A percentile compares a stretch with the other conserved stretches of the same genome.
phyloP scores from a whole-genome alignment of 1,140 invertebrate genomes.

The Rhopalosiphum padi region DNA sequence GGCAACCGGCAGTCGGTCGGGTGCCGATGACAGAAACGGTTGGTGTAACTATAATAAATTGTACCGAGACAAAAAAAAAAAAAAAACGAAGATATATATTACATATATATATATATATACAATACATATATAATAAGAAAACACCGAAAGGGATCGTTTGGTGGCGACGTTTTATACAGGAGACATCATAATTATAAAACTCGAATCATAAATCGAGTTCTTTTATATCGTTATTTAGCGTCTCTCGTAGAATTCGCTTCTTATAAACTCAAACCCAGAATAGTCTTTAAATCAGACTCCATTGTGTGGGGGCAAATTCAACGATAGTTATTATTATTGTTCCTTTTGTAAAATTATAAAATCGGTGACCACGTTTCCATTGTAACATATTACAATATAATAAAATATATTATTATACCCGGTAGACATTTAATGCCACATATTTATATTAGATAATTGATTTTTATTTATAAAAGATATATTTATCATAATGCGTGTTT shows the following conservation, averaged over 20 bases:
- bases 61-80: slow-evolving; percentile 3
- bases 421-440: background rate
- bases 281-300: background rate
- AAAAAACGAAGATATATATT: background rate
- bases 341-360: background rate
- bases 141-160: slow-evolving; percentile 38
- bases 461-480: background rate
- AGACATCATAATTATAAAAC: slow-evolving; percentile 54
- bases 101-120: background rate
- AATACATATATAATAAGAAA: background rate
- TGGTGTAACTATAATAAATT: slow-evolving; percentile 55
- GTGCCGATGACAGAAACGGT: slow-evolving; percentile 56
- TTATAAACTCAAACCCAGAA: background rate
- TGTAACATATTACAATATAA: background rate
- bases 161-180: slow-evolving; percentile 34
- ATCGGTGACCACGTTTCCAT: background rate
- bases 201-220: slow-evolving; percentile 48
- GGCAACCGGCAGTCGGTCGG: slow-evolving; percentile 42
- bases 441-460: background rate
- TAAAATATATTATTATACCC: background rate
- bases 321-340: background rate
- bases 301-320: background rate
- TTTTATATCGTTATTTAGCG: slow-evolving; percentile 31
- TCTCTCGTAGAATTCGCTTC: background rate
- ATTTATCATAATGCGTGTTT: background rate